These are phyloP conservation scores for Prosapia bicincta DNA, from an alignment of 2,888 invertebrate genomes.

Conservation along the genomic window DNA sequence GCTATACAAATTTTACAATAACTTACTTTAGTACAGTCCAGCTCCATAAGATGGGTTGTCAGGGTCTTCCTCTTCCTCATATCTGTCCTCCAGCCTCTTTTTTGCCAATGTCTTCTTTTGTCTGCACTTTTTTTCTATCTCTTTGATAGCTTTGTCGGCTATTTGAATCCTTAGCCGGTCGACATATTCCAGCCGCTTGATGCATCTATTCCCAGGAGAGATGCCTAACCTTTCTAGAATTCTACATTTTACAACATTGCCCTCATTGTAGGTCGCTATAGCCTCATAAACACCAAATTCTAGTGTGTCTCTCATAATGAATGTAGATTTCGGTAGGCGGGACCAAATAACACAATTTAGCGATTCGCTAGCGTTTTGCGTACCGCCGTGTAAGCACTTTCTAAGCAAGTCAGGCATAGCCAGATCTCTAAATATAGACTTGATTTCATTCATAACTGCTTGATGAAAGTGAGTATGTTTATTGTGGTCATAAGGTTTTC, in stretches of 20 bases:
- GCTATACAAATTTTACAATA: too few relatives aligned
- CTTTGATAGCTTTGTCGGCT: neutral
- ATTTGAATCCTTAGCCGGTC: neutral
- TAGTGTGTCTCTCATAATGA: conserved; percentile 3
- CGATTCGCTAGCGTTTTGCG: too few relatives aligned
- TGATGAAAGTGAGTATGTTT: neutral
- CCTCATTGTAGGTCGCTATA: conserved; percentile 7
- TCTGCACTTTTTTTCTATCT: too few relatives aligned
- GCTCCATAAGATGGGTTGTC: too few relatives aligned
- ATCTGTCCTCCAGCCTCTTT: too few relatives aligned
- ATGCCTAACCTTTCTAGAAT: too few relatives aligned
- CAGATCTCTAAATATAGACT: conserved; percentile 4
- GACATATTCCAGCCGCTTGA: neutral
- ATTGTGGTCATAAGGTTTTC: neutral
- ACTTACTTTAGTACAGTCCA: too few relatives aligned
- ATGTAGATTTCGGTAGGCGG: neutral
- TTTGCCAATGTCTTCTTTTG: too few relatives aligned
- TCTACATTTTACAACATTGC: conserved; percentile 7
- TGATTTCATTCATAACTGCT: neutral
- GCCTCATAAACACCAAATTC: conserved; percentile 16
- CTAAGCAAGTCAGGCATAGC: conserved; percentile 4
- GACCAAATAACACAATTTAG: conserved; percentile 9
- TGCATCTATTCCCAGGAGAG: neutral
- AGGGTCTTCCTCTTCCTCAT: too few relatives aligned
- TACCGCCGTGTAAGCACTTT: neutral